Evolutionary conservation across 2,797 vertebrate species (phyloP), one percentile per base, ranked within the genome.

Genomic region (Discoglossus pictus): DNA sequence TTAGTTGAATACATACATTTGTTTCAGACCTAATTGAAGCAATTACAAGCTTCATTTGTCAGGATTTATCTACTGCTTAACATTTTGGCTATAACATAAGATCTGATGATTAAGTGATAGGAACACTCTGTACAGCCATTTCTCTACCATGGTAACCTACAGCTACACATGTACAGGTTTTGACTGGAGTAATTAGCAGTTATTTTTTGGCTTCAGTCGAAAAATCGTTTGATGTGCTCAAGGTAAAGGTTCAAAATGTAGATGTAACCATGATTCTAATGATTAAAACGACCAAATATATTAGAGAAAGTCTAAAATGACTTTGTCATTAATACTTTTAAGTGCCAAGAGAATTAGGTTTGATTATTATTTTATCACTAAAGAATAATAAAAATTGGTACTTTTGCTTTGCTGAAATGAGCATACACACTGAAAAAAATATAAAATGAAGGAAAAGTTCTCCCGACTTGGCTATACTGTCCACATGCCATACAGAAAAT

Each of bases 61-160:
- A 31, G 23, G 56, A 36, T 61, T 61, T 61, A 51, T 16, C 39
- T 17, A 23, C 48, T 31, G 50, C 39, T 55, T 69, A 39, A 62
- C 59, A 71, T 71, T 71, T 56, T 71, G 60, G 68, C 52, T 71
- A 71, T 71, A 71, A 46, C 51, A 58, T 64, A 51, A 56, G 51
- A 70, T 56, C 23, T 63, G 56, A 55, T 58, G 13, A 50, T 27
- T 56, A 27, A 55, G 51, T 15, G 31, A 43, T 36, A 52, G 58
- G 68, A 64, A 71, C 68, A 71, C 52, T 64, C 35, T 71, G 68
- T 71, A 36, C 68, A 43, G 16, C 46, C 60, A 64, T 58, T 58
- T 58, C 25, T 52, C 64, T 64, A 63, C 60, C 68, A 71, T 71
- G 68, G 68, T 25, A 71, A 71, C 68, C 60, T 63, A 55, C 43